Conservation (phyloP, 2,113 vertebrate genomes). For the Gallinago jamesoni region DNA sequence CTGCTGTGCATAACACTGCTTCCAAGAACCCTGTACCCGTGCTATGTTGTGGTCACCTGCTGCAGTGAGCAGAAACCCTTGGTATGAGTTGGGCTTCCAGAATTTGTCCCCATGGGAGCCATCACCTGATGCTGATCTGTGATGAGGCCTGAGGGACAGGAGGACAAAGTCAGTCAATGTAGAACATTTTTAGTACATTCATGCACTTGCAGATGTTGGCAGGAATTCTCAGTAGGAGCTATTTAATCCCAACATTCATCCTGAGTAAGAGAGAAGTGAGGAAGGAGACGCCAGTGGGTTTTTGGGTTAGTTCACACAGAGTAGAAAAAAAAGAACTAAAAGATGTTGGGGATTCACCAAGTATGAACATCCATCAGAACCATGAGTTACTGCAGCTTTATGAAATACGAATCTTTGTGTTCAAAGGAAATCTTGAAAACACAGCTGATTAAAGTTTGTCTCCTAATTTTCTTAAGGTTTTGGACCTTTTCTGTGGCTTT, state of each 20-base stretch:
- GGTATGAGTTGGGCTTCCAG: background rate
- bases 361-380: background rate
- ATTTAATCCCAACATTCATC: background rate
- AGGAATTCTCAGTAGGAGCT: background rate
- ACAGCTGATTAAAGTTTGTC: background rate
- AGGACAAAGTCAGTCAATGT: background rate
- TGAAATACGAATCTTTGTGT: background rate
- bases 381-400: background rate
- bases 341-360: fast-evolving
- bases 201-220: background rate
- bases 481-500: background rate
- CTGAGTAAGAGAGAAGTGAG: background rate
- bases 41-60: background rate
- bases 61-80: background rate
- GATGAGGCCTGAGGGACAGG: background rate
- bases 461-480: background rate
- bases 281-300: background rate
- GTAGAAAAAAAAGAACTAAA: background rate
- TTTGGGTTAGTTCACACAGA: background rate
- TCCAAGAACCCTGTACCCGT: background rate
- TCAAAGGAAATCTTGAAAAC: background rate
- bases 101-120: background rate
- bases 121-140: background rate
- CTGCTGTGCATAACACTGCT: background rate
- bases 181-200: background rate